phyloP scores from a whole-genome alignment of 2,797 vertebrate genomes.

The Manis pentadactyla region DNA sequence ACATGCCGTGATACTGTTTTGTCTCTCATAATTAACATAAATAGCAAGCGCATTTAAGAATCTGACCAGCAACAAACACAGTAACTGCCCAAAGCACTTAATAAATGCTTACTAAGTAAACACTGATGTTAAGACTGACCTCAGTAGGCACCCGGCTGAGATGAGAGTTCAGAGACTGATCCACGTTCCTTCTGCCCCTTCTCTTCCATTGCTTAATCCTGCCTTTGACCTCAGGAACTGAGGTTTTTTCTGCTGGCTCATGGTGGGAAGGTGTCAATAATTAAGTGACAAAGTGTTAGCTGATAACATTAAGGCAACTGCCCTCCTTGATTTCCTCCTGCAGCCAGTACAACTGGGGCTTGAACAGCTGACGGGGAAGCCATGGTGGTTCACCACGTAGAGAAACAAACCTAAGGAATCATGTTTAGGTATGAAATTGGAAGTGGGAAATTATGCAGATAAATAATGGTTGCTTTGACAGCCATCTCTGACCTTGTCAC shows the following conservation, averaged over 20 bases:
- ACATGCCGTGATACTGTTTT: background rate
- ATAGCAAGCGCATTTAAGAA: background rate
- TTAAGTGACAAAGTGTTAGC: background rate
- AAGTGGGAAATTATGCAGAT: background rate
- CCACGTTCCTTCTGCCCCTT: background rate
- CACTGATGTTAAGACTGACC: background rate
- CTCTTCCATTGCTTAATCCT: background rate
- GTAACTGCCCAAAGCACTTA: background rate
- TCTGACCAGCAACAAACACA: background rate
- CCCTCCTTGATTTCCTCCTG: background rate
- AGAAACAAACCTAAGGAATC: background rate
- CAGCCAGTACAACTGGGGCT: background rate
- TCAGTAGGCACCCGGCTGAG: background rate
- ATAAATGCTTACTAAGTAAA: background rate
- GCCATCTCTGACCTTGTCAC: background rate
- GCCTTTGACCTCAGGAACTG: constrained; percentile 24
- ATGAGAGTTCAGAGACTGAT: no score
- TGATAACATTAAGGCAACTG: background rate
- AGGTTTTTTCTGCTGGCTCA: background rate
- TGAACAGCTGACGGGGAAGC: background rate
- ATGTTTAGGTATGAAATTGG: background rate
- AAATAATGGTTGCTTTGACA: background rate
- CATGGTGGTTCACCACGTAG: background rate
- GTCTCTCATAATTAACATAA: background rate
- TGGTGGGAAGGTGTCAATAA: background rate